Conservation (phyloP, 2,113 vertebrate species). For the Cromileptes altivelis region DNA sequence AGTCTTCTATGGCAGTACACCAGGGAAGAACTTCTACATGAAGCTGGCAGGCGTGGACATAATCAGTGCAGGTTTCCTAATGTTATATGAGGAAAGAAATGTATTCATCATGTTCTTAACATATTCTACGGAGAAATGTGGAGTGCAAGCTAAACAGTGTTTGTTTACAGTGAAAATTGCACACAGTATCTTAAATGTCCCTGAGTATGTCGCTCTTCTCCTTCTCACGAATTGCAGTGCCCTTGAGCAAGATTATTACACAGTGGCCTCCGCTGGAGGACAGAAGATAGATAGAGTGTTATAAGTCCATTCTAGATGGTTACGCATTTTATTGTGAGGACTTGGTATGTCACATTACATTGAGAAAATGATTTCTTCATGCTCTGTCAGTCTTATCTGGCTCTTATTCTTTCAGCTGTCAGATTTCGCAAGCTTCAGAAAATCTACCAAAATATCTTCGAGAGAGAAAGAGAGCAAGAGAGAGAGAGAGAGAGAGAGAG, state of each 20-base stretch:
- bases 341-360: constrained; percentile 34
- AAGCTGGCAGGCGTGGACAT: not conserved
- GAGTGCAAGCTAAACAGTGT: not conserved
- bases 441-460: constrained; percentile 56
- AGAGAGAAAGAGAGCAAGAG: constrained; percentile 12
- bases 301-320: constrained; percentile 29
- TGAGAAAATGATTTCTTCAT: constrained; percentile 54
- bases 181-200: not conserved
- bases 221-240: constrained; percentile 18
- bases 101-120: not conserved
- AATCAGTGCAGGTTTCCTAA: not conserved
- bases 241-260: constrained; percentile 25
- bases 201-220: not conserved
- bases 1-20: not conserved
- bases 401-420: constrained; percentile 63
- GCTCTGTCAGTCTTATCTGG: constrained; percentile 56
- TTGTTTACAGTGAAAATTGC: not conserved
- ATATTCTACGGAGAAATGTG: not conserved
- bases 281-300: constrained; percentile 7
- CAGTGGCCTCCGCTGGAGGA: constrained; percentile 10
- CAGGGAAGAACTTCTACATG: not conserved
- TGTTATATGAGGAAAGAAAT: too few species aligned
- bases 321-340: constrained; percentile 43
- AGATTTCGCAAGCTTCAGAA: constrained; percentile 56
- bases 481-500: not conserved